A percentile compares a stretch with the other conserved stretches of the same genome.
These are phyloP conservation scores for Typhlichthys subterraneus DNA, from an alignment of 2,797 vertebrate genomes.

Conservation along the genomic window DNA sequence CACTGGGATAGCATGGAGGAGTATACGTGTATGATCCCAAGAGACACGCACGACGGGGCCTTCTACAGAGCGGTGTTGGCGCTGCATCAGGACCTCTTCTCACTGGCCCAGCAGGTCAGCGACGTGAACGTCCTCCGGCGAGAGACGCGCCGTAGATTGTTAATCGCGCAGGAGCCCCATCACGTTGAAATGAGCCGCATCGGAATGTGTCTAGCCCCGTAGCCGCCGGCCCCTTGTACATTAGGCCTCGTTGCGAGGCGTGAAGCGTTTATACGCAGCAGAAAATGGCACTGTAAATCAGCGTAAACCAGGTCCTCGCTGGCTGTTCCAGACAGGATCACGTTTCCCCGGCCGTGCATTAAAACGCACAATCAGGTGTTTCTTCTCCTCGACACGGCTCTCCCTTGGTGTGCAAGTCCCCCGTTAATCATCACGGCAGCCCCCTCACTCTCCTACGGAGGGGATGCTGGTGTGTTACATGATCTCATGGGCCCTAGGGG, in stretches of 20 bases:
- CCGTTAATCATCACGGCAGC: conserved; percentile 31
- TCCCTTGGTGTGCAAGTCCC: conserved; percentile 40
- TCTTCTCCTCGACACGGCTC: conserved; percentile 21
- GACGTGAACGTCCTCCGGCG: conserved; percentile 11
- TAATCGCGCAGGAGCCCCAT: conserved; percentile 35
- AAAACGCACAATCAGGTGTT: conserved; percentile 25
- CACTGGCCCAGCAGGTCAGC: conserved; percentile 93
- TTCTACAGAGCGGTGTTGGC: conserved; percentile 97
- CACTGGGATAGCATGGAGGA: conserved; percentile 99
- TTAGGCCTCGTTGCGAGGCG: conserved; percentile 40
- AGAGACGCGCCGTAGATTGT: conserved; percentile 9
- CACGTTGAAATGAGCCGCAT: conserved; percentile 35
- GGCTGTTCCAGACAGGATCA: conserved; percentile 42
- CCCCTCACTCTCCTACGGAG: conserved; percentile 5
- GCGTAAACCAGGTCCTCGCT: conserved; percentile 32
- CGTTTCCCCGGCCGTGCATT: conserved; percentile 32
- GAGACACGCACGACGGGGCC: conserved; percentile 95
- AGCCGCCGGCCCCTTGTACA: conserved; percentile 39
- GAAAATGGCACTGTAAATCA: conserved; percentile 31
- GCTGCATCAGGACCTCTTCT: conserved; percentile 96
- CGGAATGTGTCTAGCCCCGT: conserved; percentile 9
- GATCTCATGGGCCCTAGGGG: conserved; percentile 53
- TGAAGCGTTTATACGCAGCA: conserved; percentile 21
- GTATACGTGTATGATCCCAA: conserved; percentile 97
- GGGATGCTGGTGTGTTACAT: conserved; percentile 26